These are phyloP conservation scores for Endotricha flammealis DNA, from an alignment of 2,888 invertebrate genomes.

Conservation along the genomic window DNA sequence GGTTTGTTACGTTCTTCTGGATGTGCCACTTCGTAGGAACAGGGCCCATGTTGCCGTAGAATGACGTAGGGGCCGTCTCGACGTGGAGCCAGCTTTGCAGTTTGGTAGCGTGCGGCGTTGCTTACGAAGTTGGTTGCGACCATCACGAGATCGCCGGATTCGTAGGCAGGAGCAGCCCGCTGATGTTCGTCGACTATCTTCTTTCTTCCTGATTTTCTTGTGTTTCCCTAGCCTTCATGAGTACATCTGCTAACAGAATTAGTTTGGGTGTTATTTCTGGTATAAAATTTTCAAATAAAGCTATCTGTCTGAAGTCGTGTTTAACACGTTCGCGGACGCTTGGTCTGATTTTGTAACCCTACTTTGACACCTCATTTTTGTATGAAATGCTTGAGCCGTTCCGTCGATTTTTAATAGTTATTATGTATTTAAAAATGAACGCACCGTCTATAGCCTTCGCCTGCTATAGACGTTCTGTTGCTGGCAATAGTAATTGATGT, in stretches of 20 bases:
- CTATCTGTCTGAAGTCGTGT: constrained; percentile 9
- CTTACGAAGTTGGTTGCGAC: background rate
- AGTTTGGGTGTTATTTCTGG: constrained; percentile 9
- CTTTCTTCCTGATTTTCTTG: background rate
- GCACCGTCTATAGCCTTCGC: too few species aligned
- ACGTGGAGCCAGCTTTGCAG: background rate
- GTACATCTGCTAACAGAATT: constrained; percentile 6
- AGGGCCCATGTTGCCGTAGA: background rate
- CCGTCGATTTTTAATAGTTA: too few species aligned
- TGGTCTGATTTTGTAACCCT: too few species aligned
- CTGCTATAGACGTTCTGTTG: too few species aligned
- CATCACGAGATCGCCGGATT: background rate
- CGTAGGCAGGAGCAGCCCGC: background rate
- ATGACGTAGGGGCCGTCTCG: constrained; percentile 1
- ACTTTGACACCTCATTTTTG: too few species aligned
- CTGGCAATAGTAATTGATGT: too few species aligned
- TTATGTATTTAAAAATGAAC: too few species aligned
- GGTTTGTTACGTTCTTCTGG: background rate
- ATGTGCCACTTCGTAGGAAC: background rate
- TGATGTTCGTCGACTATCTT: background rate
- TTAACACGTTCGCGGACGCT: too few species aligned
- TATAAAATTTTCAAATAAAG: constrained; percentile 7
- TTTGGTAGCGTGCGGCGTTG: background rate
- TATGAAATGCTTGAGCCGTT: too few species aligned
- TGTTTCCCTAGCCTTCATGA: constrained; percentile 11